These are phyloP conservation scores for Chloroceryle aenea DNA, from an alignment of 2,113 vertebrate genomes.

Conservation along the genomic window DNA sequence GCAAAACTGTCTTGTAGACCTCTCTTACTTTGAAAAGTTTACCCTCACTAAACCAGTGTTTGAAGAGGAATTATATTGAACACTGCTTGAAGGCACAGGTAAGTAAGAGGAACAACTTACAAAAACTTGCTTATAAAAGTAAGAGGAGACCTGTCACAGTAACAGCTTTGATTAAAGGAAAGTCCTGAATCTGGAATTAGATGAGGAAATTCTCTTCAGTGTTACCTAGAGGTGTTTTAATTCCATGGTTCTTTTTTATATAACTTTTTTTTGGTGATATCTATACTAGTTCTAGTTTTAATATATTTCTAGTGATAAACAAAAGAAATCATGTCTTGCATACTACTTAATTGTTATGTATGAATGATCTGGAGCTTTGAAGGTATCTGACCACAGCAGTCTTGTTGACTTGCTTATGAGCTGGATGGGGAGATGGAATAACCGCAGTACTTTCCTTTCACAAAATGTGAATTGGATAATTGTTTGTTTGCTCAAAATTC, in stretches of 20 bases:
- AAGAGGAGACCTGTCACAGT: neutral
- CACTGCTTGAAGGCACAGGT: neutral
- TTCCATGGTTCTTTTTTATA: neutral
- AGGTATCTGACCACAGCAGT: neutral
- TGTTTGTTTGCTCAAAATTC: neutral
- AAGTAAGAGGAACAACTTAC: neutral
- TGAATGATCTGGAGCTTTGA: neutral
- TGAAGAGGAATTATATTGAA: neutral
- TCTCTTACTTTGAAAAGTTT: neutral
- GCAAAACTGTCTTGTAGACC: neutral
- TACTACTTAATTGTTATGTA: neutral
- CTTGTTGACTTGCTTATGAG: neutral
- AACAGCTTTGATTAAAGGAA: neutral
- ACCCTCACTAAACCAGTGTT: neutral
- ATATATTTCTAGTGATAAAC: neutral
- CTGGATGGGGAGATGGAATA: neutral
- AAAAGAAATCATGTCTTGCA: neutral
- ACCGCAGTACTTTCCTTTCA: neutral
- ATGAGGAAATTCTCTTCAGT: neutral
- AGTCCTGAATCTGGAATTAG: neutral
- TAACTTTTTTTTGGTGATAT: neutral
- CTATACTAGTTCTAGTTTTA: neutral
- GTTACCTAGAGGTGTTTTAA: neutral
- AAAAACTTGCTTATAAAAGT: neutral
- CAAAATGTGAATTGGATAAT: neutral